phyloP scores from a whole-genome alignment of 1,140 invertebrate species.

The Drosophila nikananu region DNA sequence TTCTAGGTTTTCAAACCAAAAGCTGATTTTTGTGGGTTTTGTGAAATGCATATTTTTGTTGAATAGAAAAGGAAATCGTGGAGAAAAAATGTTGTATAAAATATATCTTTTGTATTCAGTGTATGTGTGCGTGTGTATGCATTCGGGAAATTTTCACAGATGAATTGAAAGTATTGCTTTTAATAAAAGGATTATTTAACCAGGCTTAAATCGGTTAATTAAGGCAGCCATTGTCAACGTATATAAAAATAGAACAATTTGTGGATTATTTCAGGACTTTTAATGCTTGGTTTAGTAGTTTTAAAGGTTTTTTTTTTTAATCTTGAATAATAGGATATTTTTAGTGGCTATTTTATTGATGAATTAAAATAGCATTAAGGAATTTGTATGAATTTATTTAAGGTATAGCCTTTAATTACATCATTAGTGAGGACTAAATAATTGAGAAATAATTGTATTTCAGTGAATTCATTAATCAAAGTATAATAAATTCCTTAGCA shows the following conservation, averaged over 20 bases:
- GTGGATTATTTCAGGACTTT: slow-evolving; percentile 8
- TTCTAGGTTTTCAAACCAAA: slow-evolving; percentile 9
- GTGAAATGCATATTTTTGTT: slow-evolving; percentile 39
- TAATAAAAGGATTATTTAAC: slow-evolving; percentile 37
- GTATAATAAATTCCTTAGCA: too few relatives aligned
- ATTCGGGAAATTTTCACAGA: slow-evolving; percentile 6
- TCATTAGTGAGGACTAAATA: neutral
- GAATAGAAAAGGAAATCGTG: slow-evolving; percentile 10
- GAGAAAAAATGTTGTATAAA: slow-evolving; percentile 27
- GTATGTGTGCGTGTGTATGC: neutral
- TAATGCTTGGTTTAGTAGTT: neutral
- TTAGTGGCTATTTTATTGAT: neutral
- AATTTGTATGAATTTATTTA: neutral
- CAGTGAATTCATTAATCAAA: neutral
- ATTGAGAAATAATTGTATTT: neutral
- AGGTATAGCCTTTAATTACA: neutral
- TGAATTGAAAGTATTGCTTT: slow-evolving; percentile 34
- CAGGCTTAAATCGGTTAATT: slow-evolving; percentile 42
- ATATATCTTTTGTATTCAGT: slow-evolving; percentile 25
- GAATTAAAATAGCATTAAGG: neutral
- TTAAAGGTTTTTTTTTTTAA: slow-evolving; percentile 6
- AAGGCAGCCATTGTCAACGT: slow-evolving; percentile 20
- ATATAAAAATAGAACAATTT: slow-evolving; percentile 20
- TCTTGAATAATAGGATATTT: neutral
- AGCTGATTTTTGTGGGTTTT: slow-evolving; percentile 40